Evolutionary conservation across 2,113 vertebrate species (phyloP).

Genomic region (Synchiropus splendidus): DNA sequence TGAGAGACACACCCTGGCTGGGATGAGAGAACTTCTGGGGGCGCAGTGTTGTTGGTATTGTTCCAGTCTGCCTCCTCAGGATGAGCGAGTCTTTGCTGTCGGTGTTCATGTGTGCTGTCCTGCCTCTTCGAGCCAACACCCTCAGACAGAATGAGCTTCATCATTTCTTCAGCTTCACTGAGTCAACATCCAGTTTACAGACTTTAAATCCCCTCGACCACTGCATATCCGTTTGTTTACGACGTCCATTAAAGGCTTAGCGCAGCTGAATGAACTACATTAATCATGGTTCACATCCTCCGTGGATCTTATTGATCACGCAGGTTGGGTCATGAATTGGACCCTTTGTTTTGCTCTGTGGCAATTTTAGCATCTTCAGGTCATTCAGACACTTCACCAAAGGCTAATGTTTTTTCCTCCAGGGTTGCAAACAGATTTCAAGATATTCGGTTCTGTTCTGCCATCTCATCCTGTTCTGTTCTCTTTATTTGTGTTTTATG

Average conservation of each 20-base stretch:
- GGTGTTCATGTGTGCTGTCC: conserved; percentile 2
- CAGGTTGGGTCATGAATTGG: conserved; percentile 12
- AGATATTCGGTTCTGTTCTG: too few species aligned
- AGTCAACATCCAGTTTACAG: too few species aligned
- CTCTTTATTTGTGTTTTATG: too few species aligned
- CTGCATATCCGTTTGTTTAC: conserved; percentile 9
- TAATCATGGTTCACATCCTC: conserved; percentile 23
- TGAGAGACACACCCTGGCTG: too few species aligned
- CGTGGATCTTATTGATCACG: conserved; percentile 22
- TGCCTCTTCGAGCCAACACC: conserved; percentile 19
- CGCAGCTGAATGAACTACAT: conserved; percentile 20
- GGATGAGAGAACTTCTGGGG: conserved; percentile 54
- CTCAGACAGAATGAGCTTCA: conserved; percentile 11
- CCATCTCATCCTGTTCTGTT: too few species aligned
- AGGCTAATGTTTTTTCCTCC: too few species aligned
- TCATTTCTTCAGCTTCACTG: too few species aligned
- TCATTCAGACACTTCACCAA: too few species aligned
- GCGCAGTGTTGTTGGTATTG: conserved; percentile 42
- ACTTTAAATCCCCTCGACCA: too few species aligned
- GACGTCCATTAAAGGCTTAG: conserved; percentile 9
- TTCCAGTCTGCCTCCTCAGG: conserved; percentile 12
- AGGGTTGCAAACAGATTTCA: too few species aligned
- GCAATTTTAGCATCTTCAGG: conserved; percentile 11
- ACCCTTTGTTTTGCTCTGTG: conserved; percentile 12
- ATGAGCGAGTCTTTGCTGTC: conserved; percentile 17